Evolutionary conservation across 2,797 vertebrate genomes (phyloP), one percentile per base, ranked within the genome.

Genomic region (Siniperca scherzeri): DNA sequence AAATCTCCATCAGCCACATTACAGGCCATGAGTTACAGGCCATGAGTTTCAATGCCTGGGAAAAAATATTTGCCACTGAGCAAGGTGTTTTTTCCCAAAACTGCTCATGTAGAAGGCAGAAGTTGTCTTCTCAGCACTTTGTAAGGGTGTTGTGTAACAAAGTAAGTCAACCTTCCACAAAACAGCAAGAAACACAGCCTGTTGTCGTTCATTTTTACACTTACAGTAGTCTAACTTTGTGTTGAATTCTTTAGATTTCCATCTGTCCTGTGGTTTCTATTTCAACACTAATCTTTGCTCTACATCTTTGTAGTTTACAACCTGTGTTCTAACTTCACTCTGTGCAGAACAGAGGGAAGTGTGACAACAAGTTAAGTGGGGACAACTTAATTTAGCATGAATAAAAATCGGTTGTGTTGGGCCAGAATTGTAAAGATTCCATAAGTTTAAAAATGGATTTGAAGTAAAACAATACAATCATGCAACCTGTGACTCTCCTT

Each of bases 241-340:
- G 11, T 59, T 44, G 9, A 19, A 46, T 0, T 22, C 3, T 60
- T 80, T 40, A 52, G 33, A 46, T 67, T 74, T 44, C 62, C 85
- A 90, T 64, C 88, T 88, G 90, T 7, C 80, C 38, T 81, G 85
- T 78, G 85, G 79, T 77, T 83, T 85, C 44, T 5, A 19, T 27
- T 67, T 27, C 12, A 80, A 62, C 36, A 5, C 38, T 60, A 50
- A 89, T 88, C 89, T 86, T 77, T 42, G 72, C 38, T 52, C 80
- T 69, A 70, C 57, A 90, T 88, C 85, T 86, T 11, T 40, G 71
- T 13, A 2, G 61, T 65, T 82, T 78, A 61, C 48, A 8, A 0
- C 52, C 73, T 12, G 0, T 71, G 64, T 52, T 69, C 42, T 7
- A 2, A 72, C 5, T 53, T 55, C 30, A 60, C 80, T 50, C 55